Evolutionary conservation across 2,113 vertebrate genomes (phyloP).

Genomic region (Cochlearius cochlearius): DNA sequence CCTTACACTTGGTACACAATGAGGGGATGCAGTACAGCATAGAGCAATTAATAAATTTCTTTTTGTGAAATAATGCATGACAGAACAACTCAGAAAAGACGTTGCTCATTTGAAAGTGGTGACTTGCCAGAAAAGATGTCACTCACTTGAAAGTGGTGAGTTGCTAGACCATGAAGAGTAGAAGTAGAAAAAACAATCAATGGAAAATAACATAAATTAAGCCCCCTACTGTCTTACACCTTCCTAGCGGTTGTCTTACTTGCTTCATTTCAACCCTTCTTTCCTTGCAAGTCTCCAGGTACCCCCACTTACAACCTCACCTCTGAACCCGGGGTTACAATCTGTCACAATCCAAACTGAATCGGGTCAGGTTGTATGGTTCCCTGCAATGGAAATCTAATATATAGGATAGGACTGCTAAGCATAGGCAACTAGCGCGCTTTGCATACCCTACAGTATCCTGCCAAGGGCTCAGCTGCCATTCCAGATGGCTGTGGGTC

Average conservation of each 20-base stretch:
- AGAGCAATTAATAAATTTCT: constrained; percentile 28
- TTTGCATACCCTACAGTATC: not conserved
- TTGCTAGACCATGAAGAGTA: not conserved
- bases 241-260: not conserved
- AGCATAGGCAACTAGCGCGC: not conserved
- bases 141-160: not conserved
- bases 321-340: not conserved
- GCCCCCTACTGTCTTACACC: not conserved
- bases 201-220: not conserved
- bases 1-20: not conserved
- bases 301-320: not conserved
- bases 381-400: not conserved
- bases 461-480: constrained; percentile 47
- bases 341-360: not conserved
- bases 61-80: constrained; percentile 4
- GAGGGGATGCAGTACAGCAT: not conserved
- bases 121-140: not conserved
- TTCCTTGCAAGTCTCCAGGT: not conserved
- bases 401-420: not conserved
- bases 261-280: not conserved
- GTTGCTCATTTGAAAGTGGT: not conserved
- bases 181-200: not conserved
- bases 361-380: not conserved
- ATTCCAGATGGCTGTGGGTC: constrained; percentile 26
- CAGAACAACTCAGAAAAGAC: not conserved